Base-by-base conservation (phyloP, 2,113 vertebrate species). In the Coryphaenoides rupestris region DNA sequence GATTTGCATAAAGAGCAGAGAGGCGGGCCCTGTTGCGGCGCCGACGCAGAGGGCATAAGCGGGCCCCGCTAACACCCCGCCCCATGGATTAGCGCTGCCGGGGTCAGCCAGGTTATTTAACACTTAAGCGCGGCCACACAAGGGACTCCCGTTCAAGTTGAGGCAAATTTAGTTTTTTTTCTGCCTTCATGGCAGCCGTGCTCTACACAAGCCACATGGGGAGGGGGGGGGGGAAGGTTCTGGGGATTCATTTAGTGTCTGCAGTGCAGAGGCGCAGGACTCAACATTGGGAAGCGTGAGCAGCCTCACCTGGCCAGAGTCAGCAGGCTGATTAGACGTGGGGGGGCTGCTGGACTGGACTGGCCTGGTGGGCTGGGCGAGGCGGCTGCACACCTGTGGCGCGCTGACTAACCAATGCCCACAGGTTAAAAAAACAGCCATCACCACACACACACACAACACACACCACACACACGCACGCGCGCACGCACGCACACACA, bases 1-100 rank as follows among this genome's bases (percentile, higher is more conserved):
- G 86, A 90, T 90, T 89, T 88, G 85, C 89, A 91, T 90, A 89
- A 86, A 86, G 73, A 86, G 80, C n/a, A n/a, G n/a, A n/a, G n/a
- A n/a, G n/a, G n/a, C n/a, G n/a, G n/a, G n/a, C n/a, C n/a, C n/a
- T 62, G 84, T 86, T 86, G 82, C 86, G 84, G 86, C 71, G 81
- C 81, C 76, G 74, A 77, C 63, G 55, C 66, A 55, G 77, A 86
- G 73, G 70, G 72, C 84, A 65, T 78, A 84, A 82, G 80, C 78
- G 78, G 67, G 81, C 79, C 81, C 69, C 80, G 87, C 22, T 81
- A 84, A 75, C 81, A 83, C 70, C 75, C 79, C 80, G 77, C 63
- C n/a, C n/a, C 64, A 55, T 58, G 87, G 86, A 90, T 89, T 88
- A 90, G 85, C 81, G 76, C 82, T 74, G 79, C 82, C 74, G 79